Base-by-base conservation (phyloP, 2,888 invertebrate genomes). In the Andrena hattorfiana region DNA sequence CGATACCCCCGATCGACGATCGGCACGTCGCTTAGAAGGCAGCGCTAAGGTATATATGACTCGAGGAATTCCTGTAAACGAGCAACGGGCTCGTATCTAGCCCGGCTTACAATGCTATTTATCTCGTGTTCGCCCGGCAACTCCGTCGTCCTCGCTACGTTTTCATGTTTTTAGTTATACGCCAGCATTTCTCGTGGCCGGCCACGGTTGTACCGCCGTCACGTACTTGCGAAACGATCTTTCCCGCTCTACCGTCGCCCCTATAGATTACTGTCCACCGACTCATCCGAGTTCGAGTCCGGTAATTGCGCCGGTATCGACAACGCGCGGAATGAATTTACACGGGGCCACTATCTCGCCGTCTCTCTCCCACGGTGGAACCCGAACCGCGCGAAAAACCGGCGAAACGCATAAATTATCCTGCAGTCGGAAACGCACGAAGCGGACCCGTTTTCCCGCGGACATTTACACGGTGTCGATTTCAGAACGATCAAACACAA, bases 1-100 rank as follows among this genome's bases (percentile, higher is more conserved):
- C 85, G 84, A 75, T 80, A 81, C 70, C 32, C 64, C 59, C 75
- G 79, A 85, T 85, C 85, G 72, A 81, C 84, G 82, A 82, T 80
- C 75, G 79, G 77, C 70, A 60, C 82, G 69, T 77, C 83, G 81
- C 67, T 77, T 84, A 79, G 78, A 71, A 77, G 75, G 60, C 69
- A 79, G 28, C 66, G 75, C 60, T 71, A 73, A 76, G 63, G 76
- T 81, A 75, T 76, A 83, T 83, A 85, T 83, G 83, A 85, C 85
- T 85, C 68, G 42, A 71, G 66, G 70, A 83, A 84, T 85, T 76
- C 84, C 83, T 82, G 83, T 84, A 83, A 81, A 81, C 75, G 80
- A 79, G 77, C 70, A 84, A 54, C 70, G 54, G 66, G 62, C 85
- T 78, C 72, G 78, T 80, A 77, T 59, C 73, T 42, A 32, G 76